phyloP scores from a whole-genome alignment of 1,140 invertebrate species.

The Drosophila melanica region DNA sequence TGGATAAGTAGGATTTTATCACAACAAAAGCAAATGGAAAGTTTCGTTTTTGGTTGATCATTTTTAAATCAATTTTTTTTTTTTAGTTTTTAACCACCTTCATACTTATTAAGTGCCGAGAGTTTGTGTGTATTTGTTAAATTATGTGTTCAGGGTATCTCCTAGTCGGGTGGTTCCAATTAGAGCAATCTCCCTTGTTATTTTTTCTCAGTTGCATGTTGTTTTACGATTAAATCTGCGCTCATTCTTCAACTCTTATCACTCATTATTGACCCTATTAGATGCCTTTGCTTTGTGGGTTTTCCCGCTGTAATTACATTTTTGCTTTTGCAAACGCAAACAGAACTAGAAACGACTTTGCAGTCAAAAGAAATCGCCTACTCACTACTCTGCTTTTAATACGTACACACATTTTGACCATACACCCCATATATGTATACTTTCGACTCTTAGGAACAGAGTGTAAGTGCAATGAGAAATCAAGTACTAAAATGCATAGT shows the following conservation, averaged over 20 bases:
- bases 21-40: no score
- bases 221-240: not conserved
- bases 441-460: not conserved
- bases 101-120: no score
- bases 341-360: not conserved
- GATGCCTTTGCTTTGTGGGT: not conserved
- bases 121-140: no score
- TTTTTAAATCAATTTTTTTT: no score
- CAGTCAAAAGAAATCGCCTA: not conserved
- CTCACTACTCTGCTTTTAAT: not conserved
- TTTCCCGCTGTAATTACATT: not conserved
- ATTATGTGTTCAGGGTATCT: no score
- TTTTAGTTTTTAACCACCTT: no score
- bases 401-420: no score
- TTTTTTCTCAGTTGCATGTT: not conserved
- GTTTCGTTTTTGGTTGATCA: no score
- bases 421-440: no score
- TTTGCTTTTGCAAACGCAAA: not conserved
- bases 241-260: slow-evolving; percentile 20
- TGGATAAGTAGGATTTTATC: no score
- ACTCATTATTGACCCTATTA: slow-evolving; percentile 12
- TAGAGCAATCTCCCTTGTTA: not conserved
- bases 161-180: no score
- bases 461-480: not conserved
- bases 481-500: slow-evolving; percentile 13